Base-by-base conservation (phyloP, 2,113 vertebrate species). In the Octodon degus region DNA sequence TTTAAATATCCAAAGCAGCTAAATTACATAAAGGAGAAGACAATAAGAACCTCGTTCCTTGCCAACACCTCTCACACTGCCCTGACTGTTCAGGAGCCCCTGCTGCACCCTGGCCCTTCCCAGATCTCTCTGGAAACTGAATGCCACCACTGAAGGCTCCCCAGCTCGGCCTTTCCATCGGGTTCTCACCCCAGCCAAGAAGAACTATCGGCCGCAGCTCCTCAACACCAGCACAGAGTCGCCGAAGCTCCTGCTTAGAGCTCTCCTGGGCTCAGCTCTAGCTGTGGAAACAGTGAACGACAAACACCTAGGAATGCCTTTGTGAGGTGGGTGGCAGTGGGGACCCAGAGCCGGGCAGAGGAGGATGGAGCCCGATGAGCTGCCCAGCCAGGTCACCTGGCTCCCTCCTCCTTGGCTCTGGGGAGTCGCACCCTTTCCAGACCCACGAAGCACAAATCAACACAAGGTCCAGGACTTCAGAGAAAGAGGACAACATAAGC, bases 71-170 rank as follows among this genome's bases (percentile, higher is more conserved):
- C 86, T 37, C 65, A 82, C 19, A 53, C n/a, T 89, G 72, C 79
- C 86, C 43, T 60, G 17, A 96, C 60, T 34, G 88, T 77, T 92
- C 72, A 65, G 50, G 50, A 95, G 65, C 65, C 77, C 77, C 86
- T 30, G 40, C 68, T 30, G 70, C 30, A 89, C 74, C 85, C 50
- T 40, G 32, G 72, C 86, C 67, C 17, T 50, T 65, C 91, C 94
- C 80, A 94, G 91, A 91, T 77, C 90, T 92, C 86, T 96, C 92
- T 90, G 72, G 40, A 97, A 97, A 95, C 22, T 62, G 82, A 30
- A 5, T 43, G 22, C 65, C 74, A 91, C 92, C 30, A 79, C 37
- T 93, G 92, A 89, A 63, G 32, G 93, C 95, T 86, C 72, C 93
- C 83, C 55, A 82, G 65, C 87, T 95, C 67, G 34, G 53, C 91